Base-by-base conservation (phyloP, 2,113 vertebrate species). In the Alaudala cheleensis region DNA sequence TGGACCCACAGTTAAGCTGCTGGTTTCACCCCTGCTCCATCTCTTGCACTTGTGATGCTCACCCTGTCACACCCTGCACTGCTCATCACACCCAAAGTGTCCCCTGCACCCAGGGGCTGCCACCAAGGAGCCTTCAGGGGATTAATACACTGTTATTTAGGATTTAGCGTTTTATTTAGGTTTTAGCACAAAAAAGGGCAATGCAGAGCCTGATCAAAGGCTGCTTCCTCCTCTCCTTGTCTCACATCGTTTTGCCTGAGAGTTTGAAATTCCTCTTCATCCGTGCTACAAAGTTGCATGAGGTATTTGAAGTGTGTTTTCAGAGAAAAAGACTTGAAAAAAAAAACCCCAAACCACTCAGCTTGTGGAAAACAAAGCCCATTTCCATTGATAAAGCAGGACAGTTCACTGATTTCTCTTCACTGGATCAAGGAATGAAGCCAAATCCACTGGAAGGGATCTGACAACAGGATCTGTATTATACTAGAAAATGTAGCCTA, bases 401-500 rank as follows among this genome's bases (percentile, higher is more conserved):
- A 37, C 19, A 34, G 47, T 33, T 77, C 58, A 56, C 28, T 81
- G n/a, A 77, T 86, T 90, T 47, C 40, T 83, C 37, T 83, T 70
- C 40, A 40, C 2, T 4, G 12, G 50, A 88, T 85, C 74, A 64
- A 80, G 19, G 56, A 79, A 66, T 15, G 47, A 73, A 70, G 26
- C 50, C 88, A 95, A 95, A 89, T 22, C 24, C 51, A 64, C 25
- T 26, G 81, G 71, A 62, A 40, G 37, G 54, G 47, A 23, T 56
- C 16, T 77, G 79, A 86, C 79, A 92, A 62, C 37, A 92, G 64
- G 42, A 58, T 66, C 62, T 71, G 42, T 25, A 88, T 88, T 86
- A 42, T 10, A 70, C 33, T 42, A 66, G 60, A 39, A 96, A 92
- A 94, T 83, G 94, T 86, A 96, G 92, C 92, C 93, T 95, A 90